A percentile compares a stretch with the other conserved stretches of the same genome.
phyloP scores from a whole-genome alignment of 2,888 invertebrate genomes.

The Rhagium mordax region DNA sequence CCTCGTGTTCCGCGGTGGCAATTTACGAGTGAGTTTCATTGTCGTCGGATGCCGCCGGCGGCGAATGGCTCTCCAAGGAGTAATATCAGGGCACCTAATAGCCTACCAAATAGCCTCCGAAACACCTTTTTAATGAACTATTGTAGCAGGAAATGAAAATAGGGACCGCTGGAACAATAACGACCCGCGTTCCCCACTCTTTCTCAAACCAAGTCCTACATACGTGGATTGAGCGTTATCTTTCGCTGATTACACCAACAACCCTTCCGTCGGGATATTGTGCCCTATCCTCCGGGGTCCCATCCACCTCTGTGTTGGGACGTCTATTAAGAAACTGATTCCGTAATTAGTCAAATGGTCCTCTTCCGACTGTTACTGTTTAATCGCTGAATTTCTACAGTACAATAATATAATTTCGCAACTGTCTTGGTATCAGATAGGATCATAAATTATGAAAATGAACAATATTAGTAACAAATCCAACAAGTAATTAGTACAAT shows the following conservation, averaged over 20 bases:
- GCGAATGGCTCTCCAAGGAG: constrained; percentile 72
- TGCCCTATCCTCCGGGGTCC: constrained; percentile 57
- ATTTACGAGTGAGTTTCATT: constrained; percentile 71
- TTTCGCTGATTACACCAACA: constrained; percentile 55
- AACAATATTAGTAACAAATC: background rate
- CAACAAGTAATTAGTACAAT: background rate
- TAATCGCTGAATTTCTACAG: constrained; percentile 51
- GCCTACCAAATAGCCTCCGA: constrained; percentile 80
- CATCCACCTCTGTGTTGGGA: constrained; percentile 60
- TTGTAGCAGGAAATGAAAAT: constrained; percentile 72
- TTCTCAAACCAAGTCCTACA: constrained; percentile 52
- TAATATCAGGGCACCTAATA: constrained; percentile 76
- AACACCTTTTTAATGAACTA: constrained; percentile 85
- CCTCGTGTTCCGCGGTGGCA: constrained; percentile 60
- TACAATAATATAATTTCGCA: background rate
- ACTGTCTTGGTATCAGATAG: background rate
- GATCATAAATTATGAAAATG: background rate
- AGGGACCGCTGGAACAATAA: constrained; percentile 67
- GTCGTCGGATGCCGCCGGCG: constrained; percentile 69
- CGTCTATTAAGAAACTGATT: constrained; percentile 65
- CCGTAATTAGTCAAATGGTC: constrained; percentile 63
- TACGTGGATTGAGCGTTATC: constrained; percentile 55
- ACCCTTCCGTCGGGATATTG: constrained; percentile 61
- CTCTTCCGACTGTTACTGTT: constrained; percentile 56
- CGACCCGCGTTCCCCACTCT: constrained; percentile 57